Base-by-base conservation (phyloP, 2,797 vertebrate species). In the Mus minutoides region DNA sequence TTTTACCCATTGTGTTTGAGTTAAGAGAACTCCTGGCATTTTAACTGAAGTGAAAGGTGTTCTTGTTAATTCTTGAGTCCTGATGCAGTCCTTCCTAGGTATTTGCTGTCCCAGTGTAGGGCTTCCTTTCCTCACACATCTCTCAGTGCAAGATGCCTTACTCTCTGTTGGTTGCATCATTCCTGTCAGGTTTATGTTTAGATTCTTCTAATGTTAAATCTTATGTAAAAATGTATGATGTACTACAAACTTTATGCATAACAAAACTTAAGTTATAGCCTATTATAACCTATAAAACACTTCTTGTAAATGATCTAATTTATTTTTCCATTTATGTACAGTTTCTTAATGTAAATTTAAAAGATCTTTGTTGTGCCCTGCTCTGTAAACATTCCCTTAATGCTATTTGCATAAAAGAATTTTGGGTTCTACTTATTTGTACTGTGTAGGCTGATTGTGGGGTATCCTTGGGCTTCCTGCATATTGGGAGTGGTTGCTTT, bases 271-370 rank as follows among this genome's bases (percentile, higher is more conserved):
- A 98, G 97, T 54, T 97, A 95, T 98, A 98, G 80, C 88, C 95
- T 98, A n/a, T 96, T 98, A 92, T 97, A 98, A 98, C 96, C 98
- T 98, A 80, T 98, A 98, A 98, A 96, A 96, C 97, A 98, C 95
- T 97, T 98, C 97, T 97, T 99, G 98, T 98, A 98, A 98, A 98
- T 98, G 86, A 97, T 96, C 98, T 98, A 98, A 98, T 98, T 99
- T 98, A 98, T 98, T 98, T 98, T 98, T 98, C 97, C 97, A 96
- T 98, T 98, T 98, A 96, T 98, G 98, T 98, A 98, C 96, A 98
- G 97, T 98, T 98, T 97, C 97, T 97, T 97, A 88, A 76, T 97
- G 95, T 98, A 98, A 98, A 97, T 96, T 94, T 91, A 37, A 56
- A 94, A 85, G 87, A 91, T 97, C 96, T 97, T 97, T 92, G 88